These are phyloP conservation scores for Bicyclus anynana DNA, from an alignment of 1,140 invertebrate species.

Conservation along the genomic window DNA sequence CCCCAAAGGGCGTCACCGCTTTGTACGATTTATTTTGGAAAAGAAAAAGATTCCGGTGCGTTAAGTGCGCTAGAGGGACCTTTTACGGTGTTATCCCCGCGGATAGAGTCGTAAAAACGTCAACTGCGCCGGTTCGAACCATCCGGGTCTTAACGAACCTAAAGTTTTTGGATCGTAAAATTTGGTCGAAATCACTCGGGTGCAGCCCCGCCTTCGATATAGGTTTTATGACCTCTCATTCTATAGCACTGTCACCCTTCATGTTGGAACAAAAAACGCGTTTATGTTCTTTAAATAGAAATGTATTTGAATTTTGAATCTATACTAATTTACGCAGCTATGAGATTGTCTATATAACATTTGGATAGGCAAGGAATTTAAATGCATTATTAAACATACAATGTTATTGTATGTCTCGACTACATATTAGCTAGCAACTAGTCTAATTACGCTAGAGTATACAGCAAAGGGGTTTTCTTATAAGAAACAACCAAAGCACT, in stretches of 20 bases:
- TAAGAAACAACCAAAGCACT: too few species aligned
- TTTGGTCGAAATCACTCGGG: constrained; percentile 38
- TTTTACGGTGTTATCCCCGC: constrained; percentile 43
- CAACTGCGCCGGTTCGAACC: constrained; percentile 38
- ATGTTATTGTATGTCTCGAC: too few species aligned
- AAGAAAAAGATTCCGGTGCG: constrained; percentile 40
- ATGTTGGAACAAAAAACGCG: constrained; percentile 6
- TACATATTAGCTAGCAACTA: too few species aligned
- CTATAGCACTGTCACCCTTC: constrained; percentile 15
- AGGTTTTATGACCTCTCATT: constrained; percentile 44
- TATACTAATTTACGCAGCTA: too few species aligned
- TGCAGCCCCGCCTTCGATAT: constrained; percentile 33
- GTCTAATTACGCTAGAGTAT: too few species aligned
- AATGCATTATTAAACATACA: too few species aligned
- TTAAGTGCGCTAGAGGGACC: constrained; percentile 44
- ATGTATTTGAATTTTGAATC: constrained; percentile 9
- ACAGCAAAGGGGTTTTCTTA: too few species aligned
- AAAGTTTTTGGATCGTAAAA: constrained; percentile 53
- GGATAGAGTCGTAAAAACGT: constrained; percentile 64
- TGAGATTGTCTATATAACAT: too few species aligned
- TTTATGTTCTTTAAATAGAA: constrained; percentile 17
- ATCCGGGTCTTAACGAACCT: constrained; percentile 43
- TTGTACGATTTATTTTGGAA: constrained; percentile 36
- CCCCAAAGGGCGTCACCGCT: constrained; percentile 49
- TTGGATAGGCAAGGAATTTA: too few species aligned